Evolutionary conservation across 64 coral and sea anemone species (phyloP), one percentile per base, ranked within the genome.

Genomic region (Actinia tenebrosa): DNA sequence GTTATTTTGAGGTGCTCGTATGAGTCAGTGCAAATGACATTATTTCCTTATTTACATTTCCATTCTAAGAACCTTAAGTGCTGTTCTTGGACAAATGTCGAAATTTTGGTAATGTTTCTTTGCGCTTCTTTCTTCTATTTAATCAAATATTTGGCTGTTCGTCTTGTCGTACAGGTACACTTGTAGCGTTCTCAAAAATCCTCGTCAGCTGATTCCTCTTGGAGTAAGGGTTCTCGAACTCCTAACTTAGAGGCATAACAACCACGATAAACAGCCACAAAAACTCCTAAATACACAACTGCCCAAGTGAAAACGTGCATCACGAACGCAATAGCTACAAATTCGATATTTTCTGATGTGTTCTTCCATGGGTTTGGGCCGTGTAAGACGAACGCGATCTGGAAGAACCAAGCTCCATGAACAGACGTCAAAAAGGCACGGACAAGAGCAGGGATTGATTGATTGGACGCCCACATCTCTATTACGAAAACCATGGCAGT

Each of bases 371-470:
- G 89, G 42, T 84, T 19, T 4, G 83, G 50, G 19, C 89, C 89
- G 30, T 91, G 84, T 66, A 95, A 83, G 61, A 89, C 89, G 64
- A 91, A 95, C 13, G 86, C 89, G 43, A 77, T 42, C 59, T 95
- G 93, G 59, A 78, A 95, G 81, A 95, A 95, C 93, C 93, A 95
- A 20, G 86, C 82, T n/a, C 93, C 93, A 23, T 95, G 93, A 10
- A 95, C 30, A 53, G 86, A 82, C 9, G 87, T 43, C 37, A 95
- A 88, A 72, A 91, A 95, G 60, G 89, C 82, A 20, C 79, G 83
- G 19, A 83, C 42, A 69, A 95, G 71, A 80, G 71, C 11, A 10
- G 47, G 78, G 25, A 91, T 69, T 2, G 72, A 82, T 45, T 80
- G 53, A 27, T 83, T 61, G 16, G 46, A 56, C 11, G 83, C 84